Conservation (phyloP, 1,140 invertebrate species). For the Drosophila biarmipes region DNA sequence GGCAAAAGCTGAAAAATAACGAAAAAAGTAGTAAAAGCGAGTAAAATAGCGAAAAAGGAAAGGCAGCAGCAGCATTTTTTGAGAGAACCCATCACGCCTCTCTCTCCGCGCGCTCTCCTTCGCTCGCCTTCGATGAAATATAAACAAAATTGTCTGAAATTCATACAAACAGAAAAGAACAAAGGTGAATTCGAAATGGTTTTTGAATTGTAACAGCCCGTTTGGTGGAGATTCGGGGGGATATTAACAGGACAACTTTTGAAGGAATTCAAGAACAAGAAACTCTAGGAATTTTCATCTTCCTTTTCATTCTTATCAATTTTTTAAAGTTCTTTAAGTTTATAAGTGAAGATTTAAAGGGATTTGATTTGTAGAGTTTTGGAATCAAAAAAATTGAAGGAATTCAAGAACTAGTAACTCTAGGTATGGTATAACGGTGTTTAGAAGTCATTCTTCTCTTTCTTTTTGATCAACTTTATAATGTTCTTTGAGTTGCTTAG, state of each 20-base stretch:
- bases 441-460: no score
- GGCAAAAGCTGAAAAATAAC: constrained; percentile 30
- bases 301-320: no score
- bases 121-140: constrained; percentile 44
- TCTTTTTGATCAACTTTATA: no score
- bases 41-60: constrained; percentile 17
- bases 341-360: no score
- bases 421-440: no score
- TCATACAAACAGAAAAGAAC: constrained; percentile 12
- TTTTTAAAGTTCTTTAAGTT: background rate
- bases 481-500: no score
- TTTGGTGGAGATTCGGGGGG: background rate
- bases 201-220: background rate
- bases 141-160: constrained; percentile 66
- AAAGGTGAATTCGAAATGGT: background rate
- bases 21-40: constrained; percentile 5
- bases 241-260: no score
- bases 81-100: constrained; percentile 43
- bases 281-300: no score
- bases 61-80: constrained; percentile 59
- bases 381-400: no score
- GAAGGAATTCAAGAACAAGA: background rate
- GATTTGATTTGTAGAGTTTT: no score
- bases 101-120: background rate
- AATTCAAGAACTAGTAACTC: no score